Evolutionary conservation across 64 coral and sea anemone species (phyloP).

Genomic region (Stylophora pistillata): DNA sequence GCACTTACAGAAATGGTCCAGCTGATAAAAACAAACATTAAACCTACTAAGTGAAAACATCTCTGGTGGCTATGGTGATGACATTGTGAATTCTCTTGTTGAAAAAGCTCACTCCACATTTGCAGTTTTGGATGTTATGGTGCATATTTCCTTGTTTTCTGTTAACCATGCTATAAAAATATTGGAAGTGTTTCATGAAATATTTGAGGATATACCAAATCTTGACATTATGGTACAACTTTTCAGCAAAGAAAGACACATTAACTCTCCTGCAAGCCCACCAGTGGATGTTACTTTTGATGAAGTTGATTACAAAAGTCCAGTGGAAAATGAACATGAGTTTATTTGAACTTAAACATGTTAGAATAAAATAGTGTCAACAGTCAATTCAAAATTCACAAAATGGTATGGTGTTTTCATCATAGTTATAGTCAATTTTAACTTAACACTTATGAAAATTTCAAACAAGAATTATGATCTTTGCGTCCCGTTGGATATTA

Average conservation of each 20-base stretch:
- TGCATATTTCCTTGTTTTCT: slow-evolving; percentile 38
- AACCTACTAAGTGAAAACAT: slow-evolving; percentile 38
- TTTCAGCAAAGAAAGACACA: background rate
- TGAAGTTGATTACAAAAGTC: background rate
- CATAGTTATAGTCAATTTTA: too few species aligned
- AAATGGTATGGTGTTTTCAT: background rate
- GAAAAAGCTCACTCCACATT: slow-evolving; percentile 28
- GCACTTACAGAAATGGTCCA: slow-evolving; percentile 42
- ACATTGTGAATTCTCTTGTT: slow-evolving; percentile 22
- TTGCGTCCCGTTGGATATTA: too few species aligned
- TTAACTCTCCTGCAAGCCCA: background rate
- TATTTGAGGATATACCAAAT: slow-evolving; percentile 58
- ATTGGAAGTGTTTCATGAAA: slow-evolving; percentile 43
- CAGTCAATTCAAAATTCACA: background rate
- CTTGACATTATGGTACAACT: slow-evolving; percentile 45
- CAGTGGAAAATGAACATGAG: slow-evolving; percentile 25
- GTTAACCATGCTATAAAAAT: slow-evolving; percentile 53
- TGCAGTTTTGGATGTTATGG: slow-evolving; percentile 30
- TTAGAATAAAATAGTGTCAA: background rate
- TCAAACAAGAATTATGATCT: too few species aligned
- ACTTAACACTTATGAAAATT: too few species aligned
- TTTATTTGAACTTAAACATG: slow-evolving; percentile 15
- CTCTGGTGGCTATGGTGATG: slow-evolving; percentile 1
- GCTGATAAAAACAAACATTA: slow-evolving; percentile 25
- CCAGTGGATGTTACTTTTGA: background rate